Base-by-base conservation (phyloP, 2,797 vertebrate genomes). In the Tachyglossus aculeatus region DNA sequence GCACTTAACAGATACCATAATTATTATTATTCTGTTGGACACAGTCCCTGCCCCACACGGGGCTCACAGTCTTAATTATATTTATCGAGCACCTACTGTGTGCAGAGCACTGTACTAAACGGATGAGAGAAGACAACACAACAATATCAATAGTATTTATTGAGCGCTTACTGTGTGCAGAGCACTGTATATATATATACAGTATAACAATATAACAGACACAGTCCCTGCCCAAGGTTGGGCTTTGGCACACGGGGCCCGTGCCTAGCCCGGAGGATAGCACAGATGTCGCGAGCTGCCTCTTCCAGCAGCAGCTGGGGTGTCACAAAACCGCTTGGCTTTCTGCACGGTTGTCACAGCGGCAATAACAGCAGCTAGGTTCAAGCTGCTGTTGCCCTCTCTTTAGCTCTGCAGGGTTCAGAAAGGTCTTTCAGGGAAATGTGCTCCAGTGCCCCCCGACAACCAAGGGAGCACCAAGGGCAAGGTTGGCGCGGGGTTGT, bases 301-400 rank as follows among this genome's bases (percentile, higher is more conserved):
- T 60, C 57, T 65, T 75, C 77, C 84, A 77, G 51, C 43, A 9
- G 51, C 82, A 58, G 67, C 77, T 78, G 72, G 54, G 67, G 41
- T 61, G 56, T 75, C 31, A 39, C 65, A 44, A 60, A 55, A 27
- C 40, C 0, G 8, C 25, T 45, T 36, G 32, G 56, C 67, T 58
- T 50, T n/a, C 43, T 5, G 45, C 21, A 53, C 34, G 47, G 50
- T 3, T 9, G 27, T 9, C 41, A 31, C 14, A 4, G 25, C 25
- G 50, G 40, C 48, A 38, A 43, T 48, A 44, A 56, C 69, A 61
- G 63, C 77, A 27, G 25, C 31, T 77, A 61, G 22, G 36, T 5
- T 24, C 69, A 44, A 44, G 41, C 33, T 50, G 56, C 71, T 0
- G 0, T 48, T 6, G 18, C n/a, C n/a, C n/a, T n/a, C n/a, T n/a